Evolutionary conservation across 2,888 invertebrate genomes (phyloP), one percentile per base, ranked within the genome.

Genomic region (Branchellion lobata): DNA sequence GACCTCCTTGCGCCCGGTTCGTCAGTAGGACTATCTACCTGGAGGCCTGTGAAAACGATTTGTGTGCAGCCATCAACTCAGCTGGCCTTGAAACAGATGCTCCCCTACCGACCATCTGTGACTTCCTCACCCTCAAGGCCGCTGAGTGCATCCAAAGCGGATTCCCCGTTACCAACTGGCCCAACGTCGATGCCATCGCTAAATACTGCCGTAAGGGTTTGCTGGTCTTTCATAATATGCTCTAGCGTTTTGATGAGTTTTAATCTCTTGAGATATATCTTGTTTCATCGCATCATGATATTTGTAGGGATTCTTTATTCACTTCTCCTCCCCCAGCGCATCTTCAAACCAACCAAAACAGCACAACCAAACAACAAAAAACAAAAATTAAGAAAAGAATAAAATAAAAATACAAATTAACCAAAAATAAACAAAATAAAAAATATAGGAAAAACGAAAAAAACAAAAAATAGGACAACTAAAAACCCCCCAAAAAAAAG

Each of bases 101-200:
- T n/a, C 77, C 77, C 5, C n/a, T 77, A 1, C 77, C 77, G n/a
- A 34, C 77, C 21, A 65, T 77, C 27, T 77, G 77, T 27, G 65
- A 77, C 34, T 77, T 65, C 31, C 29, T 77, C n/a, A 57, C 51
- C 18, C 57, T 3, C 27, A 77, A 77, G 65, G 77, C 77, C 2
- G n/a, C 40, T 33, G 61, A 77, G 21, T 77, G 77, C 34, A 27
- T 65, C 24, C 34, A 77, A 34, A 77, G 53, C 24, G 65, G 77
- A 27, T 34, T 33, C 33, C 53, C 27, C 14, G 77, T 77, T 34
- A 61, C 31, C 18, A 57, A 53, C 8, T 77, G 77, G 77, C 77
- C 77, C 18, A 65, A 65, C 65, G 11, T n/a, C n/a, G 36, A 61
- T 14, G 65, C 34, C 14, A 31, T 65, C 5, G 34, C 27, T 14